Evolutionary conservation across 2,888 invertebrate species (phyloP), one percentile per base, ranked within the genome.

Genomic region (Operophtera brumata): DNA sequence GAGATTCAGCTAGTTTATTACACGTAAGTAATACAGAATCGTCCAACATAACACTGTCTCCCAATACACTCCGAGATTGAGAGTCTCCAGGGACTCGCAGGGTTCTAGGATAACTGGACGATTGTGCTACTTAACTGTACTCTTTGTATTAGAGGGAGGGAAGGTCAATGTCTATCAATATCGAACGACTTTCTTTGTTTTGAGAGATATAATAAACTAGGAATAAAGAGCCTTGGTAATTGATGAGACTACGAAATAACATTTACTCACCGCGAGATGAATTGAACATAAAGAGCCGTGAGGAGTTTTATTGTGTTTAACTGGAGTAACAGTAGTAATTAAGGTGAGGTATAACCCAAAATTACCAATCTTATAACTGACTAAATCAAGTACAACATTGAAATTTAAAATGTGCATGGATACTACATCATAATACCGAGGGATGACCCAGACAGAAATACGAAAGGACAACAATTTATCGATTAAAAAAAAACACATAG

Each of bases 101-200:
- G 37, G 57, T 9, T 53, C 57, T 48, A 12, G 32, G n/a, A 26
- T 25, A 45, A 44, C 36, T 52, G 57, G 52, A 14, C 44, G 34
- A 35, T 41, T 51, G 47, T 47, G 47, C 44, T 52, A 39, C 48
- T 47, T 35, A 45, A 52, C 20, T 2, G 57, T 42, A 57, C 47
- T 57, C 52, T 52, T 52, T 52, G 48, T 57, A 52, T 49, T 12
- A 34, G 45, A 41, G 28, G 40, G 56, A 41, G 43, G 40, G 45
- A 48, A 57, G 57, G 57, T 57, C 57, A 57, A 43, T 52, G 57
- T 49, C 48, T 53, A 53, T 57, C 57, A 53, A 52, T 57, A 57
- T 52, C 48, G 37, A 52, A 47, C 36, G 48, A 48, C 52, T 39
- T 8, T 47, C 51, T 57, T 52, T 57, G 52, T 57, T 52, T 49